Percentiles rank a stretch among this genome's conserved stretches.
Evolutionary conservation across 2,113 vertebrate species (phyloP).

Genomic region (Phylloscopus trochilus): DNA sequence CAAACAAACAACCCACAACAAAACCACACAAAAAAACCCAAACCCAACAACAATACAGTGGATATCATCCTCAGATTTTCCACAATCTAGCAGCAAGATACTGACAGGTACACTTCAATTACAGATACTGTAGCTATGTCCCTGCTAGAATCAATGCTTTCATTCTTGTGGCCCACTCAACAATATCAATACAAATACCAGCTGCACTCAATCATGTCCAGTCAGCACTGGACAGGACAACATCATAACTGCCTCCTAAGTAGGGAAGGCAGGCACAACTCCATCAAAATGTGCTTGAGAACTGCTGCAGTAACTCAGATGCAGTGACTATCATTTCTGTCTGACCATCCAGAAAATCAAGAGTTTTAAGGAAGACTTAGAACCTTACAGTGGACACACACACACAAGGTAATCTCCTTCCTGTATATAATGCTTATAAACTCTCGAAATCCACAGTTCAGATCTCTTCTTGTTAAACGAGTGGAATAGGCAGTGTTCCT

Average conservation of each 20-base stretch:
- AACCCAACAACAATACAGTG: background rate
- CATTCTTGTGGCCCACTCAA: background rate
- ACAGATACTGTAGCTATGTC: background rate
- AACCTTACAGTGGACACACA: background rate
- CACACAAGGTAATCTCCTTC: background rate
- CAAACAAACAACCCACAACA: too few species aligned
- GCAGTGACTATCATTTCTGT: background rate
- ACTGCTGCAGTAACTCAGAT: background rate
- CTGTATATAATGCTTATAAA: background rate
- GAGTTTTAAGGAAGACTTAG: background rate
- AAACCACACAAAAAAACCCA: background rate
- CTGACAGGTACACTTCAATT: background rate
- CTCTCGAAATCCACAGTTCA: background rate
- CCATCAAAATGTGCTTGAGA: background rate
- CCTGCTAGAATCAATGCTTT: background rate
- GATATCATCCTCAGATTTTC: background rate
- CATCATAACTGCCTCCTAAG: background rate
- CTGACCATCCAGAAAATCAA: background rate
- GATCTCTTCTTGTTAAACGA: background rate
- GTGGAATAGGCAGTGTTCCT: background rate
- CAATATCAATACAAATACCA: background rate
- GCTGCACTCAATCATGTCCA: background rate
- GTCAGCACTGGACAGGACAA: background rate
- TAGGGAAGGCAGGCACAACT: background rate
- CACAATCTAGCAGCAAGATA: background rate